phyloP scores from a whole-genome alignment of 30 jellyfish, hydroid and myxozoan genomes.

The Nemopilema nomurai region DNA sequence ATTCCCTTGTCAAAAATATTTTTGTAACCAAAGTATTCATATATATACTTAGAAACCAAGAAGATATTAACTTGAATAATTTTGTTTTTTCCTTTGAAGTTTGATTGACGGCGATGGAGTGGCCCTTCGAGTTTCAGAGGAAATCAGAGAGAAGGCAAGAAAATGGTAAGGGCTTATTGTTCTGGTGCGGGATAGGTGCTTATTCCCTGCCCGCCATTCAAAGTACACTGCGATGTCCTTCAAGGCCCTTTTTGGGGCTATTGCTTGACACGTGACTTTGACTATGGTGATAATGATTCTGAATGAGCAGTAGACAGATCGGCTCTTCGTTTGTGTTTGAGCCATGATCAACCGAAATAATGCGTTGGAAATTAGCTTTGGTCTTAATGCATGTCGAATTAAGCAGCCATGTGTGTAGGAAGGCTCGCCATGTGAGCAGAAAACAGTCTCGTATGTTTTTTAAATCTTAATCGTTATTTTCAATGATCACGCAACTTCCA shows the following conservation, averaged over 20 bases:
- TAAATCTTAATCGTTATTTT: no score
- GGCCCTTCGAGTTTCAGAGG: constrained; percentile 68
- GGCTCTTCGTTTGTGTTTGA: background rate
- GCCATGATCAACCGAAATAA: background rate
- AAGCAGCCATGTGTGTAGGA: background rate
- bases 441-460: background rate
- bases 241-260: background rate
- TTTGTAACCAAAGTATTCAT: background rate
- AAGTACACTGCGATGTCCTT: no score
- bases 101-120: constrained; percentile 58
- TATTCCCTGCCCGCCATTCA: background rate
- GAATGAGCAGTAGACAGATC: background rate
- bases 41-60: background rate
- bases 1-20: no score
- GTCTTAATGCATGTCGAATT: no score
- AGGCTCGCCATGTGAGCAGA: background rate
- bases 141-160: constrained; percentile 74
- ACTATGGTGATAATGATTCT: no score
- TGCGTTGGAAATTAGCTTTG: background rate
- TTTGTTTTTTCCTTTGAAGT: constrained; percentile 24
- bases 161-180: constrained; percentile 54
- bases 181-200: background rate
- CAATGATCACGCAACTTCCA: background rate
- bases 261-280: background rate
- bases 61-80: no score